These are phyloP conservation scores for Burhinus bistriatus DNA, from an alignment of 2,113 vertebrate species.

Conservation along the genomic window DNA sequence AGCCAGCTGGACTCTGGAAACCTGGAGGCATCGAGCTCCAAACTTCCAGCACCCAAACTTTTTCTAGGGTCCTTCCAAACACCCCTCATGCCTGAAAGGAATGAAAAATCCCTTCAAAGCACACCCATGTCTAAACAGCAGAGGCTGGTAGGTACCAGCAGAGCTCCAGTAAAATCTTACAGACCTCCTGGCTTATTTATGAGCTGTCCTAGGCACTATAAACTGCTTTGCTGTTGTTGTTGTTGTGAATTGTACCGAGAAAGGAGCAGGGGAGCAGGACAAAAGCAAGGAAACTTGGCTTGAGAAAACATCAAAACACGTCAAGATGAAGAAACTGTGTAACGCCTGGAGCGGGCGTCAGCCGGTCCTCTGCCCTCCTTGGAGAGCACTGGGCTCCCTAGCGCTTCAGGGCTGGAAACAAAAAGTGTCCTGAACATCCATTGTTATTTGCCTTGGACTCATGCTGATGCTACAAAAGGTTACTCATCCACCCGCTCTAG, in stretches of 20 bases:
- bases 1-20: not conserved
- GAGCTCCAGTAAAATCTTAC: not conserved
- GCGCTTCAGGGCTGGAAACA: not conserved
- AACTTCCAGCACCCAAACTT: not conserved
- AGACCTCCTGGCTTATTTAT: not conserved
- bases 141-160: not conserved
- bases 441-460: not conserved
- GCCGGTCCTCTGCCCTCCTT: not conserved
- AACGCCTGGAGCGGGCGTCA: not conserved
- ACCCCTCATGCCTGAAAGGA: fast-evolving
- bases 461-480: not conserved
- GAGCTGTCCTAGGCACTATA: not conserved
- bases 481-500: not conserved
- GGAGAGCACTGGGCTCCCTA: not conserved
- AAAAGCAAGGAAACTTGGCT: constrained; percentile 14
- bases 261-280: not conserved
- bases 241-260: not conserved
- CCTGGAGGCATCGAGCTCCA: fast-evolving
- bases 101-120: not conserved
- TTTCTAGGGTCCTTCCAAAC: not conserved
- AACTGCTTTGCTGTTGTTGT: not conserved
- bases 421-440: not conserved
- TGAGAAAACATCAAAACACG: not conserved
- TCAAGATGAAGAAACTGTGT: not conserved
- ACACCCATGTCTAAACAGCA: not conserved